A percentile compares a stretch with the other conserved stretches of the same genome.
Evolutionary conservation across 1,140 invertebrate genomes (phyloP).

Genomic region (Mya arenaria): DNA sequence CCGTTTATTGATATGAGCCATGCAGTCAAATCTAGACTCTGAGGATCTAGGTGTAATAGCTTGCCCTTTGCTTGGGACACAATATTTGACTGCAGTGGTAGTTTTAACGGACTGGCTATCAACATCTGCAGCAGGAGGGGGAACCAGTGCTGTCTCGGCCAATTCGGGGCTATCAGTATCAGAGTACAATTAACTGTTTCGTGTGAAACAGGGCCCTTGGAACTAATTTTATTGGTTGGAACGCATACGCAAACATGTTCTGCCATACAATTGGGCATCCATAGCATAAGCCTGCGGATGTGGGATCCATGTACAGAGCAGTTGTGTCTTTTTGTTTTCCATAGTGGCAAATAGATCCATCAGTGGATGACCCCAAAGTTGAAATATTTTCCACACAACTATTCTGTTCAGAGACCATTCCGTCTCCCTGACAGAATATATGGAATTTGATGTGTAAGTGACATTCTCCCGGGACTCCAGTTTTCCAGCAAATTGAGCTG

Average conservation of each 20-base stretch:
- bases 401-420: constrained; percentile 40
- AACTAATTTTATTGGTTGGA: constrained; percentile 17
- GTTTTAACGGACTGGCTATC: neutral
- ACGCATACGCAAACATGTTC: constrained; percentile 45
- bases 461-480: constrained; percentile 32
- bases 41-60: constrained; percentile 22
- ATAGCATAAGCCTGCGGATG: constrained; percentile 46
- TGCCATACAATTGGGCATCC: constrained; percentile 51
- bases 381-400: constrained; percentile 29
- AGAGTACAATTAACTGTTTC: constrained; percentile 12
- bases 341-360: constrained; percentile 53
- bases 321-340: constrained; percentile 27
- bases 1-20: constrained; percentile 20
- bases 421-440: neutral
- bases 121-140: neutral
- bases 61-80: neutral
- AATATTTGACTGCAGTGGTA: constrained; percentile 3
- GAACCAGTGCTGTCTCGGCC: neutral
- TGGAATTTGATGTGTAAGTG: neutral
- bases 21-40: constrained; percentile 23
- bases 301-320: constrained; percentile 53
- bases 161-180: constrained; percentile 24
- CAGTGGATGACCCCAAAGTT: constrained; percentile 18
- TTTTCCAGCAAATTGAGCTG: constrained; percentile 36
- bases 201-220: constrained; percentile 4